Base-by-base conservation (phyloP, 2,113 vertebrate genomes). In the Furnarius figulus region DNA sequence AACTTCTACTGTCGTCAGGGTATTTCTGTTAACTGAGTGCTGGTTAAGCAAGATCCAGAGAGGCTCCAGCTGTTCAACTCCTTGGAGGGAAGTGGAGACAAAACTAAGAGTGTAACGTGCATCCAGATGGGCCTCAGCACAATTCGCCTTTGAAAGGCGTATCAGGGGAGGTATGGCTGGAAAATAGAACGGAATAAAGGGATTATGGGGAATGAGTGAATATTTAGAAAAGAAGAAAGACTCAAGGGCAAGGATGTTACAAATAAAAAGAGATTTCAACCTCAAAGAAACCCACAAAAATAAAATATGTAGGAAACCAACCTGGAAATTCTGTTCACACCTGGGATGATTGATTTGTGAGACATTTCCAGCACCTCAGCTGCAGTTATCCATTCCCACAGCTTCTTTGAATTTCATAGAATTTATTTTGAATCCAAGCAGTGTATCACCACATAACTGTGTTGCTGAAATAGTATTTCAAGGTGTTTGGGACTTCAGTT, bases 321-420 rank as follows among this genome's bases (percentile, higher is more conserved):
- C 80, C 80, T 89, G 93, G 67, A 95, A 85, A 95, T 94, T 94
- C 90, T 83, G 71, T 93, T 96, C 93, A 89, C 86, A 93, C 84
- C 92, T 88, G 73, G 59, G 55, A 73, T 93, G 94, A 97, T 95
- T 96, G 94, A 97, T 97, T 95, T 95, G 87, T 82, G 91, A 96
- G 95, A 81, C 72, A 20, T 82, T 95, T 84, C 62, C 58, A 76
- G 55, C 72, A 55, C 42, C 33, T 90, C 58, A 24, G 87, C 72
- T 75, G 49, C 73, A 76, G 75, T 87, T 96, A 93, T 50, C 44
- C 5, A 3, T 95, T 83, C 77, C 80, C 89, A 85, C 2, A 20
- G 86, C 90, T 95, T 39, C 94, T 96, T 65, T 91, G 89, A 84
- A 91, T 96, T 97, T 95, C 92, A 91, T 39, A 91, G 70, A 42